These are phyloP conservation scores for Cataglyphis rosenhaueri DNA, from an alignment of 2,888 invertebrate species.

Conservation along the genomic window DNA sequence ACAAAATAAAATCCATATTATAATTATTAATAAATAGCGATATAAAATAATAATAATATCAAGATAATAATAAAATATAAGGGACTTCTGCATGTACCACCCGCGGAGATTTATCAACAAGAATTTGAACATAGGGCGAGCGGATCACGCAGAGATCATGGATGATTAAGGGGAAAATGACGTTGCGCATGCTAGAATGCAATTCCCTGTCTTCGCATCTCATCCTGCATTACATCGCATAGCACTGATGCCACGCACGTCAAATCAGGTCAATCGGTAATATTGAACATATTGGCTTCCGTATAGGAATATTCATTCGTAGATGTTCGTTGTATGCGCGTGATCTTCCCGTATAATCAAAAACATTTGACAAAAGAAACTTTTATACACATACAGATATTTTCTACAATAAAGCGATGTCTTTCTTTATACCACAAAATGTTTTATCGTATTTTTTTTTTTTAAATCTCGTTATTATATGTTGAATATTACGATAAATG, in stretches of 20 bases:
- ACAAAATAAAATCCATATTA: background rate
- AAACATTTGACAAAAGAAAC: background rate
- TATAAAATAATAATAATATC: conserved; percentile 5
- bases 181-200: conserved; percentile 62
- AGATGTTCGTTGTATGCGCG: background rate
- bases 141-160: background rate
- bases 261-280: conserved; percentile 65
- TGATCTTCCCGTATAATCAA: background rate
- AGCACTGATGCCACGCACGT: conserved; percentile 44
- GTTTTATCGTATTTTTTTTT: background rate
- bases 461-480: background rate
- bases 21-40: background rate
- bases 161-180: conserved; percentile 61
- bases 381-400: background rate
- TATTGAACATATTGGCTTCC: conserved; percentile 59
- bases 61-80: background rate
- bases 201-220: conserved; percentile 18
- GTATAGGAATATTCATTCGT: conserved; percentile 34
- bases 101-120: background rate
- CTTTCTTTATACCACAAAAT: background rate
- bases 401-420: background rate
- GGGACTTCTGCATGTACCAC: background rate
- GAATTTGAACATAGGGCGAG: conserved; percentile 56
- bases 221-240: conserved; percentile 26
- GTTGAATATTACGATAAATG: background rate